A percentile compares a stretch with the other conserved stretches of the same genome.
Conservation (phyloP, 92 coral and sea anemone species). For the Porites cylindrica region DNA sequence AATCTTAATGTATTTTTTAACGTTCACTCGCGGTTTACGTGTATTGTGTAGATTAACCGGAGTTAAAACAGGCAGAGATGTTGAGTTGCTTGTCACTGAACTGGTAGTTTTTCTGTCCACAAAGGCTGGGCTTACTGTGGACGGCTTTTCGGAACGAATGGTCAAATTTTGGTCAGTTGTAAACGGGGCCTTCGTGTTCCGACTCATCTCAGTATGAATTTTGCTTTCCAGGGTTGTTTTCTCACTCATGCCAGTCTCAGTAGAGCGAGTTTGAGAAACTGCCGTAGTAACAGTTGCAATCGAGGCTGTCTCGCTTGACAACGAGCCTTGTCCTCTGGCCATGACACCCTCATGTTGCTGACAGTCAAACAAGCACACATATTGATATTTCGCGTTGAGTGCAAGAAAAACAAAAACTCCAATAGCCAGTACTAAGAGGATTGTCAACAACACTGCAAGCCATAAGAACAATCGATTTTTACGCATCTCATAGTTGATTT, state of each 20-base stretch:
- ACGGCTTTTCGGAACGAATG: conserved; percentile 1
- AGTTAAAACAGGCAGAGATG: background rate
- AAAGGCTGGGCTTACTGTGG: conserved; percentile 13
- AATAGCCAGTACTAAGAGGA: conserved; percentile 64
- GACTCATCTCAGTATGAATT: background rate
- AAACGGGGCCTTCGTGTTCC: background rate
- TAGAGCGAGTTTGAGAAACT: background rate
- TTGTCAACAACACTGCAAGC: conserved; percentile 66
- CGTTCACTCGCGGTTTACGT: background rate
- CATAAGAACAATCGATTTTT: conserved; percentile 75
- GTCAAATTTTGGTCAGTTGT: conserved; percentile 3
- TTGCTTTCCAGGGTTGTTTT: background rate
- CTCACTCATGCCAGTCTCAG: background rate
- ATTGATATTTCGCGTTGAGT: conserved; percentile 77
- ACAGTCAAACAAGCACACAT: conserved; percentile 78
- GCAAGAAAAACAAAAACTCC: conserved; percentile 80
- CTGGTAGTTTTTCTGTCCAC: background rate
- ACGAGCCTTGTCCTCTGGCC: background rate
- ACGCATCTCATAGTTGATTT: conserved; percentile 58
- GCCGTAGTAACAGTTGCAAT: background rate
- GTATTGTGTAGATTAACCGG: background rate
- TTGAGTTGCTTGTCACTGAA: background rate
- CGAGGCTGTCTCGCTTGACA: background rate
- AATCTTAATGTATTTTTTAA: background rate
- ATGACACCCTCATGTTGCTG: conserved; percentile 27